Percentiles rank a stretch among this genome's conserved stretches.
phyloP scores from a whole-genome alignment of 2,113 vertebrate genomes.

The Tyrannus savana region DNA sequence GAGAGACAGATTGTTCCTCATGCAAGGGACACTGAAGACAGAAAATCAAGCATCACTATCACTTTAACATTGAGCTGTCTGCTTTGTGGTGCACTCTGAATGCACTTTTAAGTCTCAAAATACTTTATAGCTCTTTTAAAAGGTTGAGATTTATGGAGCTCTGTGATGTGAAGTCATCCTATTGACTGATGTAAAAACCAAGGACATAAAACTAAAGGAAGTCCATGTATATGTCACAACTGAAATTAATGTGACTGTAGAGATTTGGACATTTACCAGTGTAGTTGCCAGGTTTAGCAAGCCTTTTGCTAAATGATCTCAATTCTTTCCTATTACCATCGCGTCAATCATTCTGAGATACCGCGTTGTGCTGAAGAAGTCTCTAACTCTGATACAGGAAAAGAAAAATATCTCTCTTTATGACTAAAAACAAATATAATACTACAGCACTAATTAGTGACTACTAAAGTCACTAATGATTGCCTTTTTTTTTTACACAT shows the following conservation, averaged over 20 bases:
- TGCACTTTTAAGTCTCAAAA: background rate
- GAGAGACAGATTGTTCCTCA: background rate
- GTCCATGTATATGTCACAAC: background rate
- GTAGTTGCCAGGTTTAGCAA: background rate
- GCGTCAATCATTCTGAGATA: background rate
- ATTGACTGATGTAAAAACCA: background rate
- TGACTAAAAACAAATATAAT: background rate
- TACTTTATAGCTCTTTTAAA: background rate
- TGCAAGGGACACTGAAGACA: background rate
- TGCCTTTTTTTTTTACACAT: background rate
- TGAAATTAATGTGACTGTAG: background rate
- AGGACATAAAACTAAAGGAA: background rate
- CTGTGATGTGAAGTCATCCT: background rate
- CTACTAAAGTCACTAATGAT: background rate
- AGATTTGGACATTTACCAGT: background rate
- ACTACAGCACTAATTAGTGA: too few relatives aligned
- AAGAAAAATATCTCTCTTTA: background rate
- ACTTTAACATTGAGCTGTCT: background rate
- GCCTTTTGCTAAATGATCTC: background rate
- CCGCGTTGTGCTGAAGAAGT: background rate
- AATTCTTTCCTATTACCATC: background rate
- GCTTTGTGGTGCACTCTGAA: background rate
- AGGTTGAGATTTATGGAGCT: background rate
- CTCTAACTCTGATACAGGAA: rapidly evolving
- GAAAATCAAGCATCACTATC: background rate